Base-by-base conservation (phyloP, 2,797 vertebrate genomes). In the Pristis pectinata region DNA sequence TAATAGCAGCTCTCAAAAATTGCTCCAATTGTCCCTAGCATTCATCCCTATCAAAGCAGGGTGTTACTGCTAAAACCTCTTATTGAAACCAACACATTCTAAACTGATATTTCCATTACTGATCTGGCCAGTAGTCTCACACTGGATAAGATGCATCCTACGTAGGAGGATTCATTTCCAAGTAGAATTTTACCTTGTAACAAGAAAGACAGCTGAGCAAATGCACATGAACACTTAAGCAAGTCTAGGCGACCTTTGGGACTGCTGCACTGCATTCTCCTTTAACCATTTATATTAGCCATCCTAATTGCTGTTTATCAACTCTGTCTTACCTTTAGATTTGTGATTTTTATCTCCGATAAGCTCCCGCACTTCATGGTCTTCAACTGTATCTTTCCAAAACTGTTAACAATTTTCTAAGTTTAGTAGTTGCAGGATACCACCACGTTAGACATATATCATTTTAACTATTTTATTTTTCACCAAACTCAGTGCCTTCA, bases 361-460 rank as follows among this genome's bases (percentile, higher is more conserved):
- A 53, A 94, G 92, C 44, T 94, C 92, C 41, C 92, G 92, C 6
- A 94, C 92, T 76, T 94, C 92, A 2, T 94, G 92, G 72, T 94
- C 92, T 34, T 94, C 92, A 53, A 94, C 92, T 7, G 92, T 94
- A 30, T 94, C 92, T 94, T 94, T 94, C 92, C 92, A 94, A 76
- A 94, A 94, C 92, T 94, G 67, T 94, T 72, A 94, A 93, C 44
- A 93, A 74, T 94, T 91, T 91, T 94, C 27, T 37, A 76, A 49
- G 10, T 53, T 93, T 74, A 93, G 67, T 30, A 93, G 2, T 67
- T 44, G 4, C 53, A 87, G 53, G 53, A 49, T 87, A 56, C 83
- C 53, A 87, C 30, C 22, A 94, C 7, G 53, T 53, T 76, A 27
- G n/a, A 91, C 17, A 91, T 4, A 91, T 67, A 91, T 64, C n/a